Percentiles rank a stretch among this genome's conserved stretches.
These are phyloP conservation scores for Habrosyne pyritoides DNA, from an alignment of 2,888 invertebrate genomes.

Conservation along the genomic window DNA sequence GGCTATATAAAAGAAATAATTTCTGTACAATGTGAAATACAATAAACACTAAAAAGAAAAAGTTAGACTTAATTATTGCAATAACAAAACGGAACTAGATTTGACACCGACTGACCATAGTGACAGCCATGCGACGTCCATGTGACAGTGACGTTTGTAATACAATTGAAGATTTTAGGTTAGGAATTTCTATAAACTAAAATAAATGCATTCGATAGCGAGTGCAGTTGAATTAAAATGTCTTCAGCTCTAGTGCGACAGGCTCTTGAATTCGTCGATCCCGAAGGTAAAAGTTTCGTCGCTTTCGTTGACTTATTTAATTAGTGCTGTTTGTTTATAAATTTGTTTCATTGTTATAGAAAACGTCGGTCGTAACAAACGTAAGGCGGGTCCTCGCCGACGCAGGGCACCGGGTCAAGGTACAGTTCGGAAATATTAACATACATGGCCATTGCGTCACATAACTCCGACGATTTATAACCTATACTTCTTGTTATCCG, in stretches of 20 bases:
- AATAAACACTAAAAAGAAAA: background rate
- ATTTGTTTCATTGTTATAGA: conserved; percentile 52
- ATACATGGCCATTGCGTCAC: conserved; percentile 25
- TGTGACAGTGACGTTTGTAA: conserved; percentile 17
- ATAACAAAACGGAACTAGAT: conserved; percentile 5
- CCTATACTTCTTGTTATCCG: background rate
- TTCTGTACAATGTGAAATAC: background rate
- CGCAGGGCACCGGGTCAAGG: conserved; percentile 61
- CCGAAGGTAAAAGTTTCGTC: conserved; percentile 54
- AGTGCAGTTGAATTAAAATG: conserved; percentile 67
- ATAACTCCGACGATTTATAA: background rate
- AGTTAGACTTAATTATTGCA: no score
- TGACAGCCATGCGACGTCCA: background rate
- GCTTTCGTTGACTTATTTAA: background rate
- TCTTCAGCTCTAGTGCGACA: conserved; percentile 82
- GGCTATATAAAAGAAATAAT: no score
- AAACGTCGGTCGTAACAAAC: conserved; percentile 52
- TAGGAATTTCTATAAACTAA: conserved; percentile 35
- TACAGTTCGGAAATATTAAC: conserved; percentile 29
- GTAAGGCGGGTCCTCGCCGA: conserved; percentile 38
- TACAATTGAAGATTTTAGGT: conserved; percentile 34
- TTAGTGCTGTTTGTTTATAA: conserved; percentile 1
- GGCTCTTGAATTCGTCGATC: conserved; percentile 81
- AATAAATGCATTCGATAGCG: conserved; percentile 56
- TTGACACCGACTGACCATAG: conserved; percentile 13